Base-by-base conservation (phyloP, 1,140 invertebrate genomes). In the Helicoverpa armigera region DNA sequence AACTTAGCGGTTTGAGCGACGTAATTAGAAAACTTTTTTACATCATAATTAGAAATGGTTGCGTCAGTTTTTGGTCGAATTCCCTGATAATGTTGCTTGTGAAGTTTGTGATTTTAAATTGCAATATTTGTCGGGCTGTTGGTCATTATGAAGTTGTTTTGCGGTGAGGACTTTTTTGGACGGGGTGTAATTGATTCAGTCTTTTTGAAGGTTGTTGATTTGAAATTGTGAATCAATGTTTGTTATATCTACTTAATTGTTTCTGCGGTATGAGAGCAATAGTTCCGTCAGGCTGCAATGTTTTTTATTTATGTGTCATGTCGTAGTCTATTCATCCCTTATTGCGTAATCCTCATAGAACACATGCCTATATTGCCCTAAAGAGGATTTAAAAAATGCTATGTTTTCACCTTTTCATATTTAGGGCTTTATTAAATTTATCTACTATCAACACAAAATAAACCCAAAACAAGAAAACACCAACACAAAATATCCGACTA, bases 21-120 rank as follows among this genome's bases (percentile, higher is more conserved):
- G 58, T 82, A 82, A 82, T 82, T 82, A 82, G 80, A 78, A 82
- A 82, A 82, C 65, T 82, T 82, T 82, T 82, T 78, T 43, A 73
- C 61, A 77, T 29, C 75, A 73, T 82, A 82, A 82, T 78, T 82
- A 78, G 56, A 23, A 74, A 56, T 75, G 67, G 61, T 74, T 76
- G 74, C 75, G 60, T 61, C 75, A 60, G 56, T 65, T 78, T 73
- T 82, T 78, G 50, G 48, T 77, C 14, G 61, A 78, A 78, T 78
- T 82, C 67, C 54, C 65, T 82, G 69, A 82, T 73, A 65, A 70
- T 31, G 29, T 78, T 82, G 58, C 14, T 56, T 29, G 29, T 5
- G 48, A 78, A 82, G 80, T 82, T 82, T 82, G 67, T 65, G 74
- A 54, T 73, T 78, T 82, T 60, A 78, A 78, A 78, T 70, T 65